Conservation (phyloP, 2,797 vertebrate species). For the Argyrosomus regius region DNA sequence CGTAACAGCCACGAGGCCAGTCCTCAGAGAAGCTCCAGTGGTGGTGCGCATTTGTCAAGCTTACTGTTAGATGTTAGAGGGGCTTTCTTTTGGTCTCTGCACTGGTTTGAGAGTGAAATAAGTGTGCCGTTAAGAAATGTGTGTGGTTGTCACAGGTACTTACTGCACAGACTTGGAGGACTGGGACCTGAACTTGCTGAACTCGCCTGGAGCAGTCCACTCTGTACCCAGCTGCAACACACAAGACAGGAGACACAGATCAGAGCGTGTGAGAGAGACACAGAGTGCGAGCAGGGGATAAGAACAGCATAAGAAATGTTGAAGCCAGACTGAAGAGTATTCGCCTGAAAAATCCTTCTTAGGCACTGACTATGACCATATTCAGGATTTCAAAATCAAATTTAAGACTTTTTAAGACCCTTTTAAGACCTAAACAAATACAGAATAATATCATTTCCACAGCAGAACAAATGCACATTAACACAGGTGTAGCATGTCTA, state of each 20-base stretch:
- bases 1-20: slow-evolving; percentile 2
- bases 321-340: background rate
- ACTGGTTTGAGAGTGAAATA: slow-evolving; percentile 36
- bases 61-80: background rate
- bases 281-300: slow-evolving; percentile 9
- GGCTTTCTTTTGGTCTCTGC: slow-evolving; percentile 17
- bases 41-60: slow-evolving; percentile 18
- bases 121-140: slow-evolving; percentile 24
- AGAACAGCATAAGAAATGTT: slow-evolving; percentile 19
- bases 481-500: too few species aligned
- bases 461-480: too few species aligned
- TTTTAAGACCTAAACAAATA: too few species aligned
- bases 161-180: slow-evolving; percentile 95
- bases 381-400: too few species aligned
- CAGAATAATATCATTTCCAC: too few species aligned
- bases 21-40: slow-evolving; percentile 25
- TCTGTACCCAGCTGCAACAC: slow-evolving; percentile 93
- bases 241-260: slow-evolving; percentile 56
- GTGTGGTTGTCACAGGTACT: slow-evolving; percentile 77
- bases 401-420: too few species aligned
- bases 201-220: slow-evolving; percentile 97
- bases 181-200: slow-evolving; percentile 98
- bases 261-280: slow-evolving; percentile 27
- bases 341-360: slow-evolving; percentile 11
- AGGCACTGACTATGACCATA: background rate